Conservation (phyloP, 2,888 invertebrate genomes). For the Andrena camellia region DNA sequence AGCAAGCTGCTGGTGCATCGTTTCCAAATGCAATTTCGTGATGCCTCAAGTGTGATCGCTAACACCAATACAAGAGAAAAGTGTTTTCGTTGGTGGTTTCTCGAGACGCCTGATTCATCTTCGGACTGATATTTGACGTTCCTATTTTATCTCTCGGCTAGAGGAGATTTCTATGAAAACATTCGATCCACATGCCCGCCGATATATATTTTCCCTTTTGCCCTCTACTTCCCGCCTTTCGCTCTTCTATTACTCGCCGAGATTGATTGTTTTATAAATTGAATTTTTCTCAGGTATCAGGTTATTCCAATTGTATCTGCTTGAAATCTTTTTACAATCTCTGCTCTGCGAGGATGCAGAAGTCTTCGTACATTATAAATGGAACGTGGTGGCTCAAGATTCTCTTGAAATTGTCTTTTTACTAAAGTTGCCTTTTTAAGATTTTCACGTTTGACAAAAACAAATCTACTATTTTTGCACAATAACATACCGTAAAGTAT, state of each 20-base stretch:
- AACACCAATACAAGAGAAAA: neutral
- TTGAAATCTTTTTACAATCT: no score
- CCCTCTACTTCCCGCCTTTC: neutral
- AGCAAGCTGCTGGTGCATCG: neutral
- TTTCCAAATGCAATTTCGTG: neutral
- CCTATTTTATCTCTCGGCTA: slow-evolving; percentile 6
- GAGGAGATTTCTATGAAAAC: slow-evolving; percentile 23
- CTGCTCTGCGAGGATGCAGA: no score
- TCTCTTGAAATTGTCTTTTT: no score
- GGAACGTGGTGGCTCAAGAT: no score
- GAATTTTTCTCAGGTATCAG: neutral
- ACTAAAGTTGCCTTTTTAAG: no score
- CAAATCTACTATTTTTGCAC: neutral
- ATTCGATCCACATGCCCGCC: slow-evolving; percentile 23
- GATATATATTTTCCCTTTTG: slow-evolving; percentile 22
- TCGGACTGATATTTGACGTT: neutral
- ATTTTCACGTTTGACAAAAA: no score
- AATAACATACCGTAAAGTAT: neutral
- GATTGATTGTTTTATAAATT: slow-evolving; percentile 24
- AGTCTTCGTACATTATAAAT: no score
- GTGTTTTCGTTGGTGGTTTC: neutral
- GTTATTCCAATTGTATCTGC: neutral
- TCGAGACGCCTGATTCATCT: slow-evolving; percentile 20
- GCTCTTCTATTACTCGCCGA: neutral
- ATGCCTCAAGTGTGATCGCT: neutral